Percentiles rank a stretch among this genome's conserved stretches.
These are phyloP conservation scores for Oreochromis niloticus DNA, from an alignment of 2,113 vertebrate genomes.

Conservation along the genomic window DNA sequence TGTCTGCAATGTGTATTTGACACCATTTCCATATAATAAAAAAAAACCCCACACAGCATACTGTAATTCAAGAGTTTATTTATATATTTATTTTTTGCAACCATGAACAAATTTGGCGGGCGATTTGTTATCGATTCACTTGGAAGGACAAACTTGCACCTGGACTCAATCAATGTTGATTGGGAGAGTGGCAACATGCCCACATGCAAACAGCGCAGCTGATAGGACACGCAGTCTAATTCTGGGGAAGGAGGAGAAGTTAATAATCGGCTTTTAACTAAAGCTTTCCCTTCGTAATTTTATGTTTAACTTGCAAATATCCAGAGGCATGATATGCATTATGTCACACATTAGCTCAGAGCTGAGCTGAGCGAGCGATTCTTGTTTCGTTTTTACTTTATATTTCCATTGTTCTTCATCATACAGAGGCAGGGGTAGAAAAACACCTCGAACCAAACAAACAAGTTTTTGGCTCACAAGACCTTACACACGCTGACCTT, in stretches of 20 bases:
- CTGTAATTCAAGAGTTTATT: slow-evolving; percentile 4
- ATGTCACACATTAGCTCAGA: not conserved
- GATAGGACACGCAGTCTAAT: not conserved
- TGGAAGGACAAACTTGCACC: slow-evolving; percentile 67
- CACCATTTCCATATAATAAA: not conserved
- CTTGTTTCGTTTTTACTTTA: not conserved
- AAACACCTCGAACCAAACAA: not conserved
- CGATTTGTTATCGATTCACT: slow-evolving; percentile 50
- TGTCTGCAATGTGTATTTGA: not conserved
- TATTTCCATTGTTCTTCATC: not conserved
- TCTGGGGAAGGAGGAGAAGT: not conserved
- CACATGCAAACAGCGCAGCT: slow-evolving; percentile 32
- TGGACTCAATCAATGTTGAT: slow-evolving; percentile 63
- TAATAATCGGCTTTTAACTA: not conserved
- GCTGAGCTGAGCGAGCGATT: not conserved
- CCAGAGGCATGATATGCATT: not conserved
- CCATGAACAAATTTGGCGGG: slow-evolving; percentile 1
- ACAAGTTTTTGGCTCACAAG: not conserved
- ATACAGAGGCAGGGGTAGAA: not conserved
- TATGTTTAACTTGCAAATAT: not conserved
- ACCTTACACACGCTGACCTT: not conserved
- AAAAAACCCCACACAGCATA: fast-evolving
- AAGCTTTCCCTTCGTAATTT: not conserved
- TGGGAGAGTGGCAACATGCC: slow-evolving; percentile 57
- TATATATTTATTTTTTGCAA: not conserved